Base-by-base conservation (phyloP, 2,888 invertebrate species). In the Dyspetes luteomarginatus region DNA sequence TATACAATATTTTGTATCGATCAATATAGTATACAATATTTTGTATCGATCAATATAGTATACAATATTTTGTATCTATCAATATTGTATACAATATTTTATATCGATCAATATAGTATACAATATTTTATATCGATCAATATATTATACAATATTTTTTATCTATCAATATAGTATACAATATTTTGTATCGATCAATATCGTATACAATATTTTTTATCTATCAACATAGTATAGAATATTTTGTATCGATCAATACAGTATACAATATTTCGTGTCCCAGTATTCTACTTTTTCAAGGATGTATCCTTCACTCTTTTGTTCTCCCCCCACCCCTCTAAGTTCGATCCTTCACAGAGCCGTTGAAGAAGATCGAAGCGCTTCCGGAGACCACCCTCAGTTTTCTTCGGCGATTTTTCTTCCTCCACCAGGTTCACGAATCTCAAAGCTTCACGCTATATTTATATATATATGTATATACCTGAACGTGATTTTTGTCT, bases 321-420 rank as follows among this genome's bases (percentile, higher is more conserved):
- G 56, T 72, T 15, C n/a, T 17, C 5, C 19, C 17, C 41, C n/a
- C 68, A 5, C 7, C 7, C 55, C 22, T 48, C 24, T 30, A 43
- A 17, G 73, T 26, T 69, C 74, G 69, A 50, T 43, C 3, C 64
- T 50, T 36, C 69, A n/a, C 55, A 55, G 58, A 43, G 15, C 69
- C 45, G 36, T 17, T 52, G 48, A 62, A 71, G 62, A 67, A 55
- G 76, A 68, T 55, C 69, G 17, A 7, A 12, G 36, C 43, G 60
- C 75, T 78, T 78, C 77, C 81, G 81, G 81, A n/a, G n/a, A 81
- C 77, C 77, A 77, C 81, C 73, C 77, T 74, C 58, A 50, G 69
- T 58, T 41, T 65, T 65, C 48, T 55, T 41, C 58, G 9, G 36
- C 64, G 64, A 60, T 55, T 69, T 55, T 75, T 55, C 55, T 48